phyloP scores from a whole-genome alignment of 2,113 vertebrate genomes.

The Hemicordylus capensis region DNA sequence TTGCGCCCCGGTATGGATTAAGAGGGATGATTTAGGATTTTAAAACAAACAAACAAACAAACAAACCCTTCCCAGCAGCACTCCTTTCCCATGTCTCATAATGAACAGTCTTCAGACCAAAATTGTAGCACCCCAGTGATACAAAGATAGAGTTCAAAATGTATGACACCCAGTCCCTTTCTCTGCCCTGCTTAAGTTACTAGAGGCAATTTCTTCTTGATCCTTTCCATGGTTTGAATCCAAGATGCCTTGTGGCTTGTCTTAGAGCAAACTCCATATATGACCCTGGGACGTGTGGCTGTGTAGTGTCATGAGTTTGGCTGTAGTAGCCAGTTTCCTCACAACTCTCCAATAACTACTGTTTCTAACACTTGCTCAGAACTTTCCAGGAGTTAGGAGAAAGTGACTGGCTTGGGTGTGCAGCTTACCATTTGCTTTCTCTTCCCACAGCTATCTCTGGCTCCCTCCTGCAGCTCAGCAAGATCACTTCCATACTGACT shows the following conservation, averaged over 20 bases:
- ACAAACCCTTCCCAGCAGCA: neutral
- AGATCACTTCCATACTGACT: constrained; percentile 35
- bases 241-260: neutral
- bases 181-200: neutral
- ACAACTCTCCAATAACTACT: neutral
- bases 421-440: neutral
- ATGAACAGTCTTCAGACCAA: neutral
- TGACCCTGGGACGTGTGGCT: neutral
- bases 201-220: neutral
- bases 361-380: neutral
- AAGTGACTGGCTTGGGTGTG: neutral
- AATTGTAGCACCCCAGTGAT: neutral
- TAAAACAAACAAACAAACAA: no score
- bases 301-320: neutral
- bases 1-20: constrained; percentile 22
- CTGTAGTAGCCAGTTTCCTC: neutral
- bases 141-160: neutral
- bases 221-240: neutral
- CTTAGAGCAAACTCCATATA: neutral
- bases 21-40: neutral
- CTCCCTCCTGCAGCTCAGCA: constrained; percentile 35
- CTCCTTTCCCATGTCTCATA: no score
- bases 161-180: no score
- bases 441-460: constrained; percentile 16
- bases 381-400: no score